phyloP scores from a whole-genome alignment of 2,113 vertebrate genomes.

The Elephantulus edwardii region DNA sequence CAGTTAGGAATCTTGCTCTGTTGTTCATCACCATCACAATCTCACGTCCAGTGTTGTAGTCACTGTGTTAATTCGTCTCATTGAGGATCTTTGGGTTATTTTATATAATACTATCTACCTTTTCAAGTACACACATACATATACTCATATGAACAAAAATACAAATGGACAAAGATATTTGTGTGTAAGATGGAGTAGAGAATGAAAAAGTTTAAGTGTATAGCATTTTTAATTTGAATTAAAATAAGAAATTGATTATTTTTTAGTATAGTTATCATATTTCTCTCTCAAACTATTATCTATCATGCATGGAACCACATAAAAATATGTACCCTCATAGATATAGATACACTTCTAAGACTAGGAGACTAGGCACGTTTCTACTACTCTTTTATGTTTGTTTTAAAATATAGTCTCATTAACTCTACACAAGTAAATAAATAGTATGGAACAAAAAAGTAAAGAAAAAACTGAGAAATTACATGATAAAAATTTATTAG shows the following conservation, averaged over 20 bases:
- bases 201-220: neutral
- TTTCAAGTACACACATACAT: neutral
- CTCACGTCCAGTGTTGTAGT: no score
- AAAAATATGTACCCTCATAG: neutral
- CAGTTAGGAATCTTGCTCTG: no score
- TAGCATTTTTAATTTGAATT: neutral
- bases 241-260: neutral
- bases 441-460: neutral
- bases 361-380: neutral
- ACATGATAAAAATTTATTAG: neutral
- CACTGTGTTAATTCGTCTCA: no score
- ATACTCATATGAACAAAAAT: neutral
- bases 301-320: neutral
- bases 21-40: no score
- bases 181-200: neutral
- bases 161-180: neutral
- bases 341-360: neutral
- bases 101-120: neutral
- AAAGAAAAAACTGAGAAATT: neutral
- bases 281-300: neutral
- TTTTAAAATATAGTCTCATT: neutral
- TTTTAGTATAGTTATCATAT: neutral
- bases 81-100: no score
- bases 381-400: neutral
- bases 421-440: neutral